phyloP scores from a whole-genome alignment of 2,888 invertebrate genomes.

The Acholoe squamosa region DNA sequence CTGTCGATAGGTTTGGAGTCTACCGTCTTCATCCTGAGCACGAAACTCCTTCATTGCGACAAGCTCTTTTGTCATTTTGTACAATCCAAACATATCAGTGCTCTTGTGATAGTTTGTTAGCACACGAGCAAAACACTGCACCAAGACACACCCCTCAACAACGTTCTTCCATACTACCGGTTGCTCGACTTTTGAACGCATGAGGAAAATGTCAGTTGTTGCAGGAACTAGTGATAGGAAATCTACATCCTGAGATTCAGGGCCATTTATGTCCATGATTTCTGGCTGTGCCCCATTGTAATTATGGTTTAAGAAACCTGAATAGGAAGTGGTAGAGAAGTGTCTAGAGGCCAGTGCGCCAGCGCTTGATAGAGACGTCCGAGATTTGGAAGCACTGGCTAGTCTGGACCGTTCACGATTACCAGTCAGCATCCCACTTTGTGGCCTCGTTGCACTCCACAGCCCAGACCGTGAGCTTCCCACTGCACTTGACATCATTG shows the following conservation, averaged over 20 bases:
- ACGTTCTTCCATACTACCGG: conserved; percentile 1
- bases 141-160: conserved; percentile 22
- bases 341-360: neutral
- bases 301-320: neutral
- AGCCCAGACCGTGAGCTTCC: neutral
- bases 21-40: conserved; percentile 32
- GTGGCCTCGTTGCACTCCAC: neutral
- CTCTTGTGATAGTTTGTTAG: conserved; percentile 36
- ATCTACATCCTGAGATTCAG: conserved; percentile 12
- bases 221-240: conserved; percentile 23
- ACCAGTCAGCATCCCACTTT: neutral
- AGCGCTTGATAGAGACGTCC: neutral
- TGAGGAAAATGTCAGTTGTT: conserved; percentile 16
- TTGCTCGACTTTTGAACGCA: conserved; percentile 26
- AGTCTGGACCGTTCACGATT: neutral
- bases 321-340: neutral
- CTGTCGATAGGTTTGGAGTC: conserved; percentile 9
- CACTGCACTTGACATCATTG: neutral
- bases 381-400: neutral
- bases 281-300: neutral
- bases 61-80: conserved; percentile 48
- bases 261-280: neutral
- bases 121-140: conserved; percentile 38
- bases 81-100: conserved; percentile 32
- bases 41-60: conserved; percentile 43